Evolutionary conservation across 2,888 invertebrate species (phyloP).

Genomic region (Drosophila quinaria): DNA sequence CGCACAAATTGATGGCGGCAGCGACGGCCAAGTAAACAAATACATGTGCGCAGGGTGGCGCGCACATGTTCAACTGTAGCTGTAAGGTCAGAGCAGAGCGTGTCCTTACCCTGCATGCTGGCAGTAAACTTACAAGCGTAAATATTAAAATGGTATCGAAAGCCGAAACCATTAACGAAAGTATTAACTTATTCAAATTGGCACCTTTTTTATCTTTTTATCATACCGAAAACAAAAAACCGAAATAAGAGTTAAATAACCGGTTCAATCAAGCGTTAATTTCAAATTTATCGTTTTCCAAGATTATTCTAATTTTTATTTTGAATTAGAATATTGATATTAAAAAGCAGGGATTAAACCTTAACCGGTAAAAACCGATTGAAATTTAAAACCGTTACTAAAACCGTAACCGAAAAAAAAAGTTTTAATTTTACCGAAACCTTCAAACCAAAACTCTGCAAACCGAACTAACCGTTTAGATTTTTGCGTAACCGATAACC

Average conservation of each 20-base stretch:
- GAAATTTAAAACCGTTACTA: too few relatives aligned
- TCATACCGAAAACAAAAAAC: too few relatives aligned
- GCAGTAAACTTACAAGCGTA: constrained; percentile 25
- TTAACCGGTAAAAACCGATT: too few relatives aligned
- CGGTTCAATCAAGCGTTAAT: not conserved
- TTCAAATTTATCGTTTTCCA: not conserved
- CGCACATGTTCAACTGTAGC: constrained; percentile 69
- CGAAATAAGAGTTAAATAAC: not conserved
- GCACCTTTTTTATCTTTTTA: too few relatives aligned
- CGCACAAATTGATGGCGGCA: constrained; percentile 36
- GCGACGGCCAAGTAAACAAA: constrained; percentile 76
- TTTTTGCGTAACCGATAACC: too few relatives aligned
- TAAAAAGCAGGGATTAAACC: too few relatives aligned
- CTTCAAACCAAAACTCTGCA: too few relatives aligned
- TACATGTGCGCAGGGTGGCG: constrained; percentile 72
- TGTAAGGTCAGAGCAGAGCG: constrained; percentile 67
- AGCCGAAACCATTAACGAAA: not conserved
- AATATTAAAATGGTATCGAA: not conserved
- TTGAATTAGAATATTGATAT: too few relatives aligned
- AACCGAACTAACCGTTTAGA: too few relatives aligned
- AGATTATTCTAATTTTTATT: too few relatives aligned
- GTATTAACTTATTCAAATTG: not conserved
- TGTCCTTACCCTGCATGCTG: constrained; percentile 66
- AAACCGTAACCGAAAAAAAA: too few relatives aligned
- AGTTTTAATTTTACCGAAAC: too few relatives aligned